Percentiles rank a stretch among this genome's conserved stretches.
Conservation (phyloP, 1,140 invertebrate genomes). For the Chionoecetes opilio region DNA sequence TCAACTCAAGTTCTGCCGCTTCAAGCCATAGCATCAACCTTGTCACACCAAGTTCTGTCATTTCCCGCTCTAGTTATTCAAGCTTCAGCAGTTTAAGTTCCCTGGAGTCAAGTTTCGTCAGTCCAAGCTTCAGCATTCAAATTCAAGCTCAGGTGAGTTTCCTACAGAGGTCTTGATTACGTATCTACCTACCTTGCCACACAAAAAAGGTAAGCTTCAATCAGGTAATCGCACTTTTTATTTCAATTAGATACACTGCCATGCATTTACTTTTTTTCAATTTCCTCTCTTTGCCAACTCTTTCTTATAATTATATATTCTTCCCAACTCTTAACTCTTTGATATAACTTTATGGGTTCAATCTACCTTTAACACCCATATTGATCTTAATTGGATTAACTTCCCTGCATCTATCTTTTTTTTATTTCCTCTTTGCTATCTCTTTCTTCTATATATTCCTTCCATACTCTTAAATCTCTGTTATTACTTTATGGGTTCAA, state of each 20-base stretch:
- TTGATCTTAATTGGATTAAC: too few species aligned
- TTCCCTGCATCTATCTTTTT: too few species aligned
- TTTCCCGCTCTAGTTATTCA: constrained; percentile 39
- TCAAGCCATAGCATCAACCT: background rate
- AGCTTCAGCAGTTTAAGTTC: constrained; percentile 36
- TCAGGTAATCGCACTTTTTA: too few species aligned
- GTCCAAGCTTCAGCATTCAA: background rate
- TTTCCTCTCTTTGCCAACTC: background rate
- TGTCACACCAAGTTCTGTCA: background rate
- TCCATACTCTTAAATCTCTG: too few species aligned
- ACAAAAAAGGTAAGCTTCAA: background rate
- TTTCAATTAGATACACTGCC: background rate
- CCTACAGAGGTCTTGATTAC: background rate
- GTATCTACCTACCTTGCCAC: background rate
- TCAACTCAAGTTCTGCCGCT: background rate
- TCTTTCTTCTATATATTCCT: too few species aligned
- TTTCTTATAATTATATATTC: too few species aligned
- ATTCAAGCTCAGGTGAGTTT: constrained; percentile 19
- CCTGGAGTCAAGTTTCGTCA: background rate
- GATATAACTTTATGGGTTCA: too few species aligned
- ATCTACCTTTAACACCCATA: too few species aligned
- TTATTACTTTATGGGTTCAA: too few species aligned
- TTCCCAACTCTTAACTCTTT: too few species aligned
- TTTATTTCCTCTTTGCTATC: too few species aligned
- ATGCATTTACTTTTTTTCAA: background rate